Evolutionary conservation across 2,888 invertebrate genomes (phyloP).

Genomic region (Synergus umbraculus): DNA sequence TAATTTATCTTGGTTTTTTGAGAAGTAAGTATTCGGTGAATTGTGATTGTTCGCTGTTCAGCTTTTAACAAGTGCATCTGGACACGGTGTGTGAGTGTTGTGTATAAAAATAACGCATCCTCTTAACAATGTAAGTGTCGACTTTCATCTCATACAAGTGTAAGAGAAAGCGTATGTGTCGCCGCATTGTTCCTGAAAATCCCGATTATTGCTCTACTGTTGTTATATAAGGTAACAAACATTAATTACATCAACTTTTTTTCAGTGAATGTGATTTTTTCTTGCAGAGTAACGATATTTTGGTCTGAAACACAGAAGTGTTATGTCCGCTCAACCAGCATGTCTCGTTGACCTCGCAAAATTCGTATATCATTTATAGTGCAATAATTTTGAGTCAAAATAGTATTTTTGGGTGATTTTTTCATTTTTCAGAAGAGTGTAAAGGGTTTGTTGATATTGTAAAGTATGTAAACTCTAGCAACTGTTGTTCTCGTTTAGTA

Average conservation of each 20-base stretch:
- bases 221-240: constrained; percentile 26
- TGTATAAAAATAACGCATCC: constrained; percentile 36
- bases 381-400: background rate
- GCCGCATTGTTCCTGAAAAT: constrained; percentile 21
- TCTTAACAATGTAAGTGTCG: constrained; percentile 6
- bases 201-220: constrained; percentile 24
- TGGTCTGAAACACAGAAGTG: background rate
- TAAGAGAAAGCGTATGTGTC: background rate
- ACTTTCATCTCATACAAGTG: background rate
- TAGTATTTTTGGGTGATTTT: constrained; percentile 7
- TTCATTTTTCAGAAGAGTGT: background rate
- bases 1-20: background rate
- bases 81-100: background rate
- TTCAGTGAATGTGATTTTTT: background rate
- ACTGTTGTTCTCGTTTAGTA: background rate
- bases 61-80: background rate
- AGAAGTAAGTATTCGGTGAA: constrained; percentile 9
- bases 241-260: constrained; percentile 3
- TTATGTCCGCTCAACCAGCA: constrained; percentile 8
- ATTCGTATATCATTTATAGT: constrained; percentile 5
- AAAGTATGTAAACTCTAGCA: background rate
- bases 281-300: background rate
- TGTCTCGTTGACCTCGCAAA: constrained; percentile 23
- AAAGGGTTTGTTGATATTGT: background rate
- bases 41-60: background rate